Conservation (phyloP, 2,113 vertebrate genomes). For the Pelodiscus sinensis region DNA sequence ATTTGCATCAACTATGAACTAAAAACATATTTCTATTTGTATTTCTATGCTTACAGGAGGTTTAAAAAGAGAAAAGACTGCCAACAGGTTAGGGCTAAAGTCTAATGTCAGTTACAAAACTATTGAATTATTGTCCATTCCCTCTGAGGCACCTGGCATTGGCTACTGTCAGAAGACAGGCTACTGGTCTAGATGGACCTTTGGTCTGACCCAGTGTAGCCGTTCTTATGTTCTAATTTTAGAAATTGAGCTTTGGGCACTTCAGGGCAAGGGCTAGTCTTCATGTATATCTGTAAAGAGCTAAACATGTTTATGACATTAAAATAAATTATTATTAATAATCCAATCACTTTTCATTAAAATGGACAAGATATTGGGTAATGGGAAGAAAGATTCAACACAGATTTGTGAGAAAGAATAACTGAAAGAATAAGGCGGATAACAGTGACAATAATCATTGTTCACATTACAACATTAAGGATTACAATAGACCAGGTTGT, state of each 20-base stretch:
- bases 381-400: background rate
- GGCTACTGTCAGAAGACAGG: too few relatives aligned
- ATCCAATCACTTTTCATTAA: background rate
- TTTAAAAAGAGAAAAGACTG: background rate
- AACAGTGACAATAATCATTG: conserved; percentile 9
- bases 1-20: background rate
- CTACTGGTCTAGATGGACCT: too few relatives aligned
- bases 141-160: too few relatives aligned
- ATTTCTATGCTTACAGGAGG: conserved; percentile 23
- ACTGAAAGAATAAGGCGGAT: background rate
- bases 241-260: conserved; percentile 40
- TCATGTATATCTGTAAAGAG: conserved; percentile 33
- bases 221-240: background rate
- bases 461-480: background rate
- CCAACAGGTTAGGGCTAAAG: conserved; percentile 29
- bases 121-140: background rate
- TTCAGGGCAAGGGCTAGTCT: conserved; percentile 56
- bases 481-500: background rate
- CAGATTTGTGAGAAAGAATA: conserved; percentile 52
- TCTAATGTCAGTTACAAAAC: conserved; percentile 4
- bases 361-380: background rate
- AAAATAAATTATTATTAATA: background rate
- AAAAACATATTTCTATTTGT: background rate
- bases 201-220: too few relatives aligned
- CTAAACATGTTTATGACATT: background rate